A percentile compares a stretch with the other conserved stretches of the same genome.
Evolutionary conservation across 2,888 invertebrate species (phyloP).

Genomic region (Acanthosoma haemorrhoidale): DNA sequence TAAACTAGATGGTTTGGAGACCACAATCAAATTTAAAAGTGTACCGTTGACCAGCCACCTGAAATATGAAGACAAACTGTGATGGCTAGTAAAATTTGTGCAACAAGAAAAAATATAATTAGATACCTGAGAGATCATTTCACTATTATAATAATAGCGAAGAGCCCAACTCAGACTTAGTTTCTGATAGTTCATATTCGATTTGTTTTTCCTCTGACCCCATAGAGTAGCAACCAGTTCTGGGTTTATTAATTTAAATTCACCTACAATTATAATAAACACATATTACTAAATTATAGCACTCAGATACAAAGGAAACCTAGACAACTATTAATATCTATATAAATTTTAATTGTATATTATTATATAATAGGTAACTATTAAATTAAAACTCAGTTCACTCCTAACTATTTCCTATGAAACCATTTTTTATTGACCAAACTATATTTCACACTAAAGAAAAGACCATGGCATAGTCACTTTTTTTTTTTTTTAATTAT

Average conservation of each 20-base stretch:
- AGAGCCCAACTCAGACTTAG: slow-evolving; percentile 78
- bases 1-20: slow-evolving; percentile 80
- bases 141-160: slow-evolving; percentile 86
- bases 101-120: not conserved
- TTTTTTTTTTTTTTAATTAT: too few species aligned
- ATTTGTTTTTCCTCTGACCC: slow-evolving; percentile 88
- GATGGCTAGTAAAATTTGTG: not conserved
- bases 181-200: slow-evolving; percentile 92
- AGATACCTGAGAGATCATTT: slow-evolving; percentile 83
- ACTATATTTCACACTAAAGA: too few species aligned
- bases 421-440: too few species aligned
- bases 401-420: too few species aligned
- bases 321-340: too few species aligned
- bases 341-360: too few species aligned
- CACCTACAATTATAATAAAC: slow-evolving; percentile 55
- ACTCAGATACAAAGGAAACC: too few species aligned
- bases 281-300: too few species aligned
- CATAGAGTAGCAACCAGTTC: slow-evolving; percentile 80
- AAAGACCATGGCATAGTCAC: too few species aligned
- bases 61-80: slow-evolving; percentile 33
- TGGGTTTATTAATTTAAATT: slow-evolving; percentile 78
- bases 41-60: slow-evolving; percentile 59
- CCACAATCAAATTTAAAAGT: slow-evolving; percentile 97
- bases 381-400: too few species aligned
- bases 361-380: too few species aligned